Base-by-base conservation (phyloP, 2,113 vertebrate species). In the Saccopteryx bilineata region DNA sequence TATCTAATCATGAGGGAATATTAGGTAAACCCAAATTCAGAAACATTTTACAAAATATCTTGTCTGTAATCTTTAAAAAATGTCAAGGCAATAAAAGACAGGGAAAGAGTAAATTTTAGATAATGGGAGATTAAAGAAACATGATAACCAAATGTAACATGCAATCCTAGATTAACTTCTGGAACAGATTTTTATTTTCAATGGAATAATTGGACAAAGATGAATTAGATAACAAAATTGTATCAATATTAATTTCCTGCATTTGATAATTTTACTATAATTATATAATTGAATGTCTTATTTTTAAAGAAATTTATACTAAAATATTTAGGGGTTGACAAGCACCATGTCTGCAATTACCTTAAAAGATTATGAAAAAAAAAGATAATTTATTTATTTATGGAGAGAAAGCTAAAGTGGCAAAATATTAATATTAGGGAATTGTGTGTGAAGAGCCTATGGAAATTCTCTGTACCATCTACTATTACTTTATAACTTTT, bases 291-390 rank as follows among this genome's bases (percentile, higher is more conserved):
- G 13, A 80, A 80, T 58, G 18, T 5, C 12, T 28, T 56, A 68
- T 75, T 87, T 31, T 87, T n/a, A 18, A 80, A 13, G 54, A 96
- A 95, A 95, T 52, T 65, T 81, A 56, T 39, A 66, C 18, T 65
- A 75, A 87, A 76, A 75, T 91, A 21, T 60, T 48, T n/a, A 46
- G 24, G n/a, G 15, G 3, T 69, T 33, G 58, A 76, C 71, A 21
- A 54, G 4, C 12, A 63, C 13, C 48, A 78, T 39, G 15, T 71
- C 46, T 52, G 54, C 54, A 83, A 76, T 94, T 83, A 58, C 58
- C 17, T 61, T 94, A 61, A 96, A 72, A 78, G 7, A 1, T 50
- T 72, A 31, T 65, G 23, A 56, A 66, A 50, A 82, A 75, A 48
- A 82, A 75, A 48, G 4, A 33, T 18, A 14, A 63, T 46, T 56